Conservation (phyloP, 2,888 invertebrate genomes). For the Pinctada fucata region DNA sequence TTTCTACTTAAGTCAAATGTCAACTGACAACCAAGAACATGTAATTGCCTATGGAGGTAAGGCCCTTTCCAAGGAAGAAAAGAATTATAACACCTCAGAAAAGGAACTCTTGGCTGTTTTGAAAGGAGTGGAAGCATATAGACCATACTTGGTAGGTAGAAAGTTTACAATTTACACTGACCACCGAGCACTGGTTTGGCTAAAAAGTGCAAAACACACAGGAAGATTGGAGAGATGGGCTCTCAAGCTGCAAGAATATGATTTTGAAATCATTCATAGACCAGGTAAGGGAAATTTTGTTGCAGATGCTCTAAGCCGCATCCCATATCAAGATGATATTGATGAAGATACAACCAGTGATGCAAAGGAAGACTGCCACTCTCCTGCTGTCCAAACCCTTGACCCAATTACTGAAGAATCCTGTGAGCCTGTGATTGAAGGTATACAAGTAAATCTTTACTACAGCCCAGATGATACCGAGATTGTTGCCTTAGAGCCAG, state of each 20-base stretch:
- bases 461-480: conserved; percentile 4
- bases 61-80: conserved; percentile 28
- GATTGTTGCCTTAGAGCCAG: conserved; percentile 9
- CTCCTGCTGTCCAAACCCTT: neutral
- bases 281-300: conserved; percentile 30
- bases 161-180: conserved; percentile 45
- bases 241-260: conserved; percentile 39
- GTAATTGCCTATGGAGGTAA: conserved; percentile 42
- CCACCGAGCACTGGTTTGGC: conserved; percentile 39
- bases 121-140: conserved; percentile 40
- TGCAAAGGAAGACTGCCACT: neutral
- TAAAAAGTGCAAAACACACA: conserved; percentile 31
- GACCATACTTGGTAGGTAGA: conserved; percentile 34
- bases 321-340: conserved; percentile 9
- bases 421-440: too few relatives aligned
- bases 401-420: too few relatives aligned
- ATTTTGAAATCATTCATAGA: conserved; percentile 35
- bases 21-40: conserved; percentile 30
- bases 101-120: conserved; percentile 43
- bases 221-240: conserved; percentile 38
- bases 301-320: conserved; percentile 19
- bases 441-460: neutral
- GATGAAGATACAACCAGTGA: neutral
- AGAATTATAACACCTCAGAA: conserved; percentile 36
- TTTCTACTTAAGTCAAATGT: conserved; percentile 44